Conservation (phyloP, 2,888 invertebrate species). For the Aromia moschata region DNA sequence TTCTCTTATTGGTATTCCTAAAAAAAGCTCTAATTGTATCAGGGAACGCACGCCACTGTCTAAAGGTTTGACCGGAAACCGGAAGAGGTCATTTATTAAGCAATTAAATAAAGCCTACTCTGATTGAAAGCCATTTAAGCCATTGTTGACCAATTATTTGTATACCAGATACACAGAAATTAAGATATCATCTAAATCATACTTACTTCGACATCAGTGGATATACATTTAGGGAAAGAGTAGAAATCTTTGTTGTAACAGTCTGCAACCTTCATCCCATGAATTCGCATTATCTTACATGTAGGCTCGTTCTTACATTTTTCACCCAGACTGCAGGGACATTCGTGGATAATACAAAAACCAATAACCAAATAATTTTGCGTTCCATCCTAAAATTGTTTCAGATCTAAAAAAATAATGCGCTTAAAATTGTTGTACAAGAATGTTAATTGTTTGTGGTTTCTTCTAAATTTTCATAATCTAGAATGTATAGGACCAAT, state of each 20-base stretch:
- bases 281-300: conserved; percentile 48
- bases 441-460: no score
- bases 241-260: conserved; percentile 55
- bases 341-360: neutral
- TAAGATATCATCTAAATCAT: neutral
- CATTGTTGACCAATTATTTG: neutral
- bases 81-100: conserved; percentile 20
- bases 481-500: no score
- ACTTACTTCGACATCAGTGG: conserved; percentile 56
- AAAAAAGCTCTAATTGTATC: no score
- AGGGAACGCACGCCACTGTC: neutral
- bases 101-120: conserved; percentile 1
- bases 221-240: conserved; percentile 55
- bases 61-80: conserved; percentile 23
- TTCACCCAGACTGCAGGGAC: no score
- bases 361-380: conserved; percentile 2
- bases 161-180: neutral
- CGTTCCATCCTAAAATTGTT: conserved; percentile 10
- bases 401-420: conserved; percentile 21
- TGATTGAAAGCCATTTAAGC: neutral
- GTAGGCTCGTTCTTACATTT: conserved; percentile 44
- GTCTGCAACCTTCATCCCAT: conserved; percentile 55
- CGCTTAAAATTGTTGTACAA: no score
- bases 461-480: no score
- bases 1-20: no score